A percentile compares a stretch with the other conserved stretches of the same genome.
phyloP scores from a whole-genome alignment of 2,797 vertebrate genomes.

The Sparidentex hasta region DNA sequence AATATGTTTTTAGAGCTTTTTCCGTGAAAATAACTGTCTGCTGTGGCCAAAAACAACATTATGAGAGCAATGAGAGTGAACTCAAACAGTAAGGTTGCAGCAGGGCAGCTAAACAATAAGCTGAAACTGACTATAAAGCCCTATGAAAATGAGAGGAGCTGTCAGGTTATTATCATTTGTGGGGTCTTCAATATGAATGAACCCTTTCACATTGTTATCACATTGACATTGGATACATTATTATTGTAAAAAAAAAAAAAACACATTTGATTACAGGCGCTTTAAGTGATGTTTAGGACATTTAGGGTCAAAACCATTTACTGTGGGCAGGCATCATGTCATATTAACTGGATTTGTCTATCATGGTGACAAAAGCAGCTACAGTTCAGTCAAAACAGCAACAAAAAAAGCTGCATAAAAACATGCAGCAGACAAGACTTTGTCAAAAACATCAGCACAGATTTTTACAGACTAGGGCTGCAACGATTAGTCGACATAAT shows the following conservation, averaged over 20 bases:
- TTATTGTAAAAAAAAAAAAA: neutral
- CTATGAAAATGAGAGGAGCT: neutral
- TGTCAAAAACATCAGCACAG: constrained; percentile 5
- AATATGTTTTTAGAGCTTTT: neutral
- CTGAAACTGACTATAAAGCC: neutral
- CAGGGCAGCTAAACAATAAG: neutral
- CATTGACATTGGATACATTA: neutral
- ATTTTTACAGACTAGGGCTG: constrained; percentile 13
- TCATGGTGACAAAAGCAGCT: neutral
- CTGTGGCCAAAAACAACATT: neutral
- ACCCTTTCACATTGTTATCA: neutral
- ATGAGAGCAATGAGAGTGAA: neutral
- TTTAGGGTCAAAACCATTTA: neutral
- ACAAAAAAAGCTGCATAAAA: neutral
- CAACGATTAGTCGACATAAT: too few species aligned
- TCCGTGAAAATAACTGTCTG: neutral
- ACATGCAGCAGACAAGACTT: neutral
- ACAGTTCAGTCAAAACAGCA: neutral
- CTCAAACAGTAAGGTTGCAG: neutral
- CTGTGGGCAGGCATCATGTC: neutral
- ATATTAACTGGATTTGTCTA: neutral
- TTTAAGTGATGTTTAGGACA: neutral
- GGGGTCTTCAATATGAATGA: neutral
- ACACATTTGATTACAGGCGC: neutral
- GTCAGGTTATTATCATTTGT: neutral